Evolutionary conservation across 2,888 invertebrate genomes (phyloP).

Genomic region (Cataglyphis livida): DNA sequence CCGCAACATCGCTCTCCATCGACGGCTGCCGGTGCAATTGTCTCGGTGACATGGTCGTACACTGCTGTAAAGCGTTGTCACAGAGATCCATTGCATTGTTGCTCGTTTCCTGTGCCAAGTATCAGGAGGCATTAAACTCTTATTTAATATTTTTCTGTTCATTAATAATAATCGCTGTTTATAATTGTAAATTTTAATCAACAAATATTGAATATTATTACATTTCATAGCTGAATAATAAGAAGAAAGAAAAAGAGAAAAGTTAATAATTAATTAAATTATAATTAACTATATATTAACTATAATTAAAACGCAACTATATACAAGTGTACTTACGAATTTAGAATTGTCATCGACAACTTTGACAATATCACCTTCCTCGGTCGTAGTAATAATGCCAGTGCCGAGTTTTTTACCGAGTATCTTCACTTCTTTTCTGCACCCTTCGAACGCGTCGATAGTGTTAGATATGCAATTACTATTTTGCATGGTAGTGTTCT

Average conservation of each 20-base stretch:
- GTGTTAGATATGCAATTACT: constrained; percentile 60
- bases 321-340: constrained; percentile 62
- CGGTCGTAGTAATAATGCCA: constrained; percentile 73
- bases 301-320: not conserved
- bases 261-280: not conserved
- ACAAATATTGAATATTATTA: not conserved
- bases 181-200: not conserved
- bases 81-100: constrained; percentile 54
- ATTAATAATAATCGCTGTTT: not conserved
- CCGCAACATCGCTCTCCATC: constrained; percentile 61
- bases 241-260: not conserved
- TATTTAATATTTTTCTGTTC: not conserved
- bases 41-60: constrained; percentile 59
- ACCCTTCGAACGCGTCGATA: constrained; percentile 55
- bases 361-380: constrained; percentile 72
- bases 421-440: constrained; percentile 80
- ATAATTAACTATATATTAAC: not conserved
- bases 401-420: constrained; percentile 79
- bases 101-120: constrained; percentile 65
- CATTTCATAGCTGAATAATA: not conserved
- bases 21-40: constrained; percentile 62
- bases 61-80: constrained; percentile 50
- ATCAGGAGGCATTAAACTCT: constrained; percentile 24
- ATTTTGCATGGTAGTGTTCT: constrained; percentile 65
- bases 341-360: constrained; percentile 74